These are phyloP conservation scores for Benthosema pterotum DNA, from an alignment of 2,797 vertebrate genomes.

Conservation along the genomic window DNA sequence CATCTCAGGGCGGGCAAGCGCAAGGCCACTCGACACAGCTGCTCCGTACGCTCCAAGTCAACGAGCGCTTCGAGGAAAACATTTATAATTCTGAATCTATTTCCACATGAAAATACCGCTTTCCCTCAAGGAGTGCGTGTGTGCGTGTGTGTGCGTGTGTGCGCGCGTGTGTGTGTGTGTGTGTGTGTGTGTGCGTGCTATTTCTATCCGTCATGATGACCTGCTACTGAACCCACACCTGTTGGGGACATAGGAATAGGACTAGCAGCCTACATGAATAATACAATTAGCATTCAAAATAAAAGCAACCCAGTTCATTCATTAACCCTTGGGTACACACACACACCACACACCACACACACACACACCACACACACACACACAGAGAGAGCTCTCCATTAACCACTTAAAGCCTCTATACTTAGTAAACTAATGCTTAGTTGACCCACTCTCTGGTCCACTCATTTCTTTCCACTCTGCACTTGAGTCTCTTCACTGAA, in stretches of 20 bases:
- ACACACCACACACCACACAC: not conserved
- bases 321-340: not conserved
- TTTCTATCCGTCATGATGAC: not conserved
- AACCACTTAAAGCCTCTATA: too few relatives aligned
- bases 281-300: not conserved
- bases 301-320: too few relatives aligned
- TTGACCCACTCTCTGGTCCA: too few relatives aligned
- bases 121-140: not conserved
- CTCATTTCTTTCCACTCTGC: too few relatives aligned
- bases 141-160: not conserved
- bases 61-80: too few relatives aligned
- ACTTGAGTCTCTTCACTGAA: too few relatives aligned
- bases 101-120: not conserved
- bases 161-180: not conserved
- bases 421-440: too few relatives aligned
- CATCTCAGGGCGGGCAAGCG: too few relatives aligned
- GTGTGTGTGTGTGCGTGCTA: not conserved
- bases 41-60: too few relatives aligned
- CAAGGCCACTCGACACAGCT: too few relatives aligned
- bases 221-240: not conserved
- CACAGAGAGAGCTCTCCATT: not conserved
- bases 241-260: not conserved
- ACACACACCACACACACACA: conserved; percentile 2
- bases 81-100: too few relatives aligned
- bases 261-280: not conserved